phyloP scores from a whole-genome alignment of 1,140 invertebrate species.

The Pseudomyrmex cubaensis region DNA sequence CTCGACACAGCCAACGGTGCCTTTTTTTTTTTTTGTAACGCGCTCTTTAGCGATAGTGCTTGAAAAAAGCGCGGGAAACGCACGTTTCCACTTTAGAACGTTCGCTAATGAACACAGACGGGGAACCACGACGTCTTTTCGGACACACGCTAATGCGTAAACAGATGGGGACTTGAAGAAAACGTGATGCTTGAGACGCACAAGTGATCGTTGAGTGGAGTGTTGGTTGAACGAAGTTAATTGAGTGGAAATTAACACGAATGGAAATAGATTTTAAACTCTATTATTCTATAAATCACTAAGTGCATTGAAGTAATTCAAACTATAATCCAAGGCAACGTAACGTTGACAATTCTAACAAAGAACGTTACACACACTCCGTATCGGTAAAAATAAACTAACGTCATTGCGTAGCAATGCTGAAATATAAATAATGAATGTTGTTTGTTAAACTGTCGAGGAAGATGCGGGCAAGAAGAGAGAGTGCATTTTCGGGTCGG shows the following conservation, averaged over 20 bases:
- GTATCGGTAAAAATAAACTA: conserved; percentile 28
- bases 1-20: neutral
- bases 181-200: neutral
- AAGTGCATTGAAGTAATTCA: neutral
- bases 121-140: conserved; percentile 22
- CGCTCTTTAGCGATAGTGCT: conserved; percentile 4
- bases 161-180: conserved; percentile 51
- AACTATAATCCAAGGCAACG: neutral
- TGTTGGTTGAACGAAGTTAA: conserved; percentile 8
- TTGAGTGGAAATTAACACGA: neutral
- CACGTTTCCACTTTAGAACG: conserved; percentile 59
- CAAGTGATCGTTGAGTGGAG: neutral
- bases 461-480: neutral
- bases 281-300: neutral
- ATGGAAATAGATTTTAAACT: neutral
- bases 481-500: conserved; percentile 40
- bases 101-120: conserved; percentile 60
- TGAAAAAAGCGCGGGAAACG: conserved; percentile 45
- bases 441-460: conserved; percentile 31
- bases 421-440: conserved; percentile 17
- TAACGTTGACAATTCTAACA: too few relatives aligned
- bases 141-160: conserved; percentile 55
- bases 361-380: neutral
- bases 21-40: neutral
- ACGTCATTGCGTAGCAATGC: conserved; percentile 16